These are phyloP conservation scores for Oreochromis spilurus DNA, from an alignment of 2,113 vertebrate species.

Conservation along the genomic window DNA sequence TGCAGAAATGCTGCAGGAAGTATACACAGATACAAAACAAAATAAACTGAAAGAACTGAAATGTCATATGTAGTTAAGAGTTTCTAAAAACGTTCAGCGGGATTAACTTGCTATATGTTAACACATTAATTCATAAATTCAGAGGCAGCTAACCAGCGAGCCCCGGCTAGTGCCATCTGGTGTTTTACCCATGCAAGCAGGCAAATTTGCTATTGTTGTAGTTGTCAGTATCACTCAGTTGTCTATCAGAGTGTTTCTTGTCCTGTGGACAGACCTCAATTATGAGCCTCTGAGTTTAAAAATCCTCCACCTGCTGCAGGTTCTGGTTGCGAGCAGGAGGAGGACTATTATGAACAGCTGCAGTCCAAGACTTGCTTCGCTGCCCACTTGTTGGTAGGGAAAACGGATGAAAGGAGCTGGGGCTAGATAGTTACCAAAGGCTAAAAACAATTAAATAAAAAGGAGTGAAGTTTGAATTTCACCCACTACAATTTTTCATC, in stretches of 20 bases:
- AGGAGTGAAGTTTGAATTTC: neutral
- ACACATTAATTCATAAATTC: neutral
- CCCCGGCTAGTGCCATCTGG: neutral
- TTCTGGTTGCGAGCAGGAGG: neutral
- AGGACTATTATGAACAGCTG: neutral
- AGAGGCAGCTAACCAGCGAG: neutral
- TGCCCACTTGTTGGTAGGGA: neutral
- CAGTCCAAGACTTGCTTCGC: neutral
- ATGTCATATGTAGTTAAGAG: neutral
- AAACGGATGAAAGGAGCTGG: neutral
- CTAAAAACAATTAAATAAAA: neutral
- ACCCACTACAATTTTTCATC: neutral
- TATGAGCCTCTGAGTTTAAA: neutral
- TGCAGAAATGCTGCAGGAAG: conserved; percentile 79
- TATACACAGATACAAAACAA: neutral
- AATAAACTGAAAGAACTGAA: neutral
- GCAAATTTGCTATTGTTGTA: neutral
- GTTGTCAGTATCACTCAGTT: neutral
- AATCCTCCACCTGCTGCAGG: neutral
- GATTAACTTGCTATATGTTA: neutral
- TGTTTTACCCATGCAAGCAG: neutral
- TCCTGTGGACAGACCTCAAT: neutral
- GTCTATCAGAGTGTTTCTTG: neutral
- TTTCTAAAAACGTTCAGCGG: neutral
- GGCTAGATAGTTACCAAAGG: neutral